Conservation (phyloP, 2,113 vertebrate species). For the Oreotrochilus melanogaster region DNA sequence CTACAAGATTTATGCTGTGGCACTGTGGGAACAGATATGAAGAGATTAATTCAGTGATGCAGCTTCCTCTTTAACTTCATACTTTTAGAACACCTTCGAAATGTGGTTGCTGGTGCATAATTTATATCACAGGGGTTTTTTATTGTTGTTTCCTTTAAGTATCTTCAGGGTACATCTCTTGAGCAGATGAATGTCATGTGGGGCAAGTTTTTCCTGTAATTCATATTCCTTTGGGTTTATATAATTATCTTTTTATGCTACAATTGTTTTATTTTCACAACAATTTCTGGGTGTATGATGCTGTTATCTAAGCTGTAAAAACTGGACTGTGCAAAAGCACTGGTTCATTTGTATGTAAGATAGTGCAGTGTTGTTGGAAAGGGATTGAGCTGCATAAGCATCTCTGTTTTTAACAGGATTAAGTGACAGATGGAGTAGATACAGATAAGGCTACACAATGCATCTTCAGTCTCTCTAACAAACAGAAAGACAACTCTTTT, state of each 20-base stretch:
- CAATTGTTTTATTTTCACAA: slow-evolving; percentile 35
- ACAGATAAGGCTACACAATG: slow-evolving; percentile 85
- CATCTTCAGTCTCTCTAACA: slow-evolving; percentile 79
- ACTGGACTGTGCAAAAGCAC: neutral
- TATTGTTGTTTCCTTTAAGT: slow-evolving; percentile 34
- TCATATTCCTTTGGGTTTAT: slow-evolving; percentile 20
- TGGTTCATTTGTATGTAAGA: neutral
- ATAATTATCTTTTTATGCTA: slow-evolving; percentile 5
- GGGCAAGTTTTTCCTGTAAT: slow-evolving; percentile 40
- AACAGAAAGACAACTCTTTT: slow-evolving; percentile 65
- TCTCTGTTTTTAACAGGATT: slow-evolving; percentile 80
- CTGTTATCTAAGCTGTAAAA: slow-evolving; percentile 48
- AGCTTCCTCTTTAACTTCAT: neutral
- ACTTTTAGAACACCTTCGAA: slow-evolving; percentile 34
- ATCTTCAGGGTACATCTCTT: neutral
- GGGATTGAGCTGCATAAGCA: slow-evolving; percentile 47
- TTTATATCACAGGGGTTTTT: neutral
- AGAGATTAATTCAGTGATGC: neutral
- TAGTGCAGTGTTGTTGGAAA: slow-evolving; percentile 46
- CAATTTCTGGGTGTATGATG: neutral
- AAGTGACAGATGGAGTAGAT: slow-evolving; percentile 81
- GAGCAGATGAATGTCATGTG: neutral
- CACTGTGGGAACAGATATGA: slow-evolving; percentile 16
- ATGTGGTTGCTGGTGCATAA: slow-evolving; percentile 12
- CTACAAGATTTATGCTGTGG: slow-evolving; percentile 34